A percentile compares a stretch with the other conserved stretches of the same genome.
Evolutionary conservation across 2,113 vertebrate species (phyloP).

Genomic region (Aegotheles bennettii): DNA sequence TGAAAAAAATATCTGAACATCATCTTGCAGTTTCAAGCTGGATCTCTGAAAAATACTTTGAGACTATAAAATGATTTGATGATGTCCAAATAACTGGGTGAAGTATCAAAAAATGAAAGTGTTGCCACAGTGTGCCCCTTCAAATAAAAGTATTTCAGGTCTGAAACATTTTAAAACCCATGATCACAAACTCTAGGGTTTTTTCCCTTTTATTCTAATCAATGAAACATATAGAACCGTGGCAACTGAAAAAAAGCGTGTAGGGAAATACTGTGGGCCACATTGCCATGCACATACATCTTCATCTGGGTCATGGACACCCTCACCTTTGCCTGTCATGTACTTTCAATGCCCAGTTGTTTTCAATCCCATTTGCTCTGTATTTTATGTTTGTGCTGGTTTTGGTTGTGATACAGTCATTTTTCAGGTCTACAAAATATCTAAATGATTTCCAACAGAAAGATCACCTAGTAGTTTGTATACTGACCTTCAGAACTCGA

Average conservation of each 20-base stretch:
- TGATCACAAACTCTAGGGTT: background rate
- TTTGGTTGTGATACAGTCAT: too few relatives aligned
- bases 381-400: background rate
- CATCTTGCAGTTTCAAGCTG: background rate
- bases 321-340: background rate
- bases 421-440: background rate
- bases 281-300: accelerated
- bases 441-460: background rate
- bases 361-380: background rate
- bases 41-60: background rate
- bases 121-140: background rate
- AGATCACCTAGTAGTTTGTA: background rate
- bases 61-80: background rate
- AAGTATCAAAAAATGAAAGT: background rate
- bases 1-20: background rate
- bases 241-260: background rate
- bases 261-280: background rate
- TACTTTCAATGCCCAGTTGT: background rate
- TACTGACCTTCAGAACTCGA: background rate
- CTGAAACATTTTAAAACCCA: background rate
- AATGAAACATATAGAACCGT: background rate
- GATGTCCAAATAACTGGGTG: background rate
- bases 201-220: background rate
- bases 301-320: background rate
- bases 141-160: background rate